These are phyloP conservation scores for Vespertilio murinus DNA, from an alignment of 2,797 vertebrate genomes.

Conservation along the genomic window DNA sequence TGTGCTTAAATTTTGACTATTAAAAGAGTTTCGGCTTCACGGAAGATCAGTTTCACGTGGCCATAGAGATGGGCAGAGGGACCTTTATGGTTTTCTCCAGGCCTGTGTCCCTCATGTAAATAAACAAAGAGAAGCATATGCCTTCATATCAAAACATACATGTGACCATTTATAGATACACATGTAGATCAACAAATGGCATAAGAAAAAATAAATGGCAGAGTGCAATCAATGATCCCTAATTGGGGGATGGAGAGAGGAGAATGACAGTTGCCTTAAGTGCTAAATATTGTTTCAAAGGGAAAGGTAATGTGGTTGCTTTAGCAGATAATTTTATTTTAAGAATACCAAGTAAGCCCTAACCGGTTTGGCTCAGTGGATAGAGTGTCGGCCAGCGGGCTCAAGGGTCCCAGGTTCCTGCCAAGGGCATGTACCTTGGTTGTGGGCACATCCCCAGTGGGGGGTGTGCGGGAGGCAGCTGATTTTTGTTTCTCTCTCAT, in stretches of 20 bases:
- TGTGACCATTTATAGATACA: neutral
- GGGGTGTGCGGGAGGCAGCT: no score
- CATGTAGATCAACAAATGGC: neutral
- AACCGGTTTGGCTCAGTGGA: no score
- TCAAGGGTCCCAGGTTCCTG: no score
- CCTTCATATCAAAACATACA: neutral
- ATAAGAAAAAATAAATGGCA: neutral
- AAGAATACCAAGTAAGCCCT: neutral
- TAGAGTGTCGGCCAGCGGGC: no score
- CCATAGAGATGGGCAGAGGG: neutral
- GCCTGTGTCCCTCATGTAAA: neutral
- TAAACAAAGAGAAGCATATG: neutral
- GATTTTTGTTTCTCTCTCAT: no score
- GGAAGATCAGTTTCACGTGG: neutral
- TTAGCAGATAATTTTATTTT: neutral
- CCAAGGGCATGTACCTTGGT: no score
- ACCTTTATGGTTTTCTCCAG: neutral
- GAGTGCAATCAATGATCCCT: neutral
- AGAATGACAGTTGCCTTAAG: neutral
- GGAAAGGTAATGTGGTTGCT: neutral
- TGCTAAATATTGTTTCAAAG: neutral
- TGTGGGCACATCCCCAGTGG: no score
- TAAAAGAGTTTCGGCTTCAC: neutral
- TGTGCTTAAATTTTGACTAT: conserved; percentile 24
- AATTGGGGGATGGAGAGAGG: neutral